A percentile compares a stretch with the other conserved stretches of the same genome.
Conservation (phyloP, 2,113 vertebrate genomes). For the Hemiscyllium ocellatum region DNA sequence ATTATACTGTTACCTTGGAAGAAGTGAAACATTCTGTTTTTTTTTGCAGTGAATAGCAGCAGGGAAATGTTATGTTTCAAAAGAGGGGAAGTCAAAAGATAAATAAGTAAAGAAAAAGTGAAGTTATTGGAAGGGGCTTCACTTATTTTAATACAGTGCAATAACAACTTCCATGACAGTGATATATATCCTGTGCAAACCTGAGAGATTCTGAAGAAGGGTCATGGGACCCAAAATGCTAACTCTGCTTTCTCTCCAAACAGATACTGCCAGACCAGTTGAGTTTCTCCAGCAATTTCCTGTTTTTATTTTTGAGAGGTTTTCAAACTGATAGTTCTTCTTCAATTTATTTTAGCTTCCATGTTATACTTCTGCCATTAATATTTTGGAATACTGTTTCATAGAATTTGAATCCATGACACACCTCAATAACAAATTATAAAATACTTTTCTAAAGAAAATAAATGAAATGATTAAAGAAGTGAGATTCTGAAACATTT, state of each 20-base stretch:
- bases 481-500: slow-evolving; percentile 12
- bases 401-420: slow-evolving; percentile 53
- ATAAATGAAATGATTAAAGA: not conserved
- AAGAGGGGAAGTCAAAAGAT: not conserved
- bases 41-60: not conserved
- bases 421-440: not conserved
- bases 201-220: no score
- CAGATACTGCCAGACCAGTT: no score
- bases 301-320: no score
- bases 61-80: not conserved
- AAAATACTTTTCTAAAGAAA: not conserved
- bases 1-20: slow-evolving; percentile 42
- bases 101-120: not conserved
- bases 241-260: no score
- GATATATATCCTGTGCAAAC: not conserved
- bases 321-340: slow-evolving; percentile 50
- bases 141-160: not conserved
- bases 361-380: slow-evolving; percentile 49
- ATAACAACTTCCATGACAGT: not conserved
- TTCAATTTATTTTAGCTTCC: not conserved
- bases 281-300: no score
- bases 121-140: not conserved
- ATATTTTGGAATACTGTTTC: slow-evolving; percentile 58
- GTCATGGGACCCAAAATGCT: no score
- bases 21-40: slow-evolving; percentile 46